Base-by-base conservation (phyloP, 2,797 vertebrate genomes). In the Phylloscopus collybita region DNA sequence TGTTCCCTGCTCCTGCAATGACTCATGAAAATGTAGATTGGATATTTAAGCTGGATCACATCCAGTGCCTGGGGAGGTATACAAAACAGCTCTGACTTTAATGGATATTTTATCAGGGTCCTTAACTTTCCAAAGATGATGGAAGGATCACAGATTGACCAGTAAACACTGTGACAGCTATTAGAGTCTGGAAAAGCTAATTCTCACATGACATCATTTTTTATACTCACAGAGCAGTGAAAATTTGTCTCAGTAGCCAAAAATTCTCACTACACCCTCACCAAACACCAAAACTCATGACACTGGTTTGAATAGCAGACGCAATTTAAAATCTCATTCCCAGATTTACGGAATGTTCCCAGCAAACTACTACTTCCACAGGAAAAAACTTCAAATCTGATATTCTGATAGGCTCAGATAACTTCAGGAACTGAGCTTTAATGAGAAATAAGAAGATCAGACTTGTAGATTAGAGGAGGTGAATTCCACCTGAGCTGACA, bases 11-110 rank as follows among this genome's bases (percentile, higher is more conserved):
- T 90, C 53, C 86, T 72, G 70, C 64, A 92, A 36, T 47, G 88
- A 84, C 90, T 95, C 80, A 79, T 84, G 90, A 91, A 92, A 96
- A 90, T 88, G 91, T 3, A 79, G 92, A 90, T 90, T 84, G 88
- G 32, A 36, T 79, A 73, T 70, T 88, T 86, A 70, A 80, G 73
- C 73, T 92, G 92, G 51, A 85, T 72, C 56, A 67, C 73, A 76
- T 66, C 91, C 88, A 73, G 38, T 6, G 62, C 66, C 80, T 2
- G 4, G 19, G 73, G 70, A 73, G 30, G 40, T 40, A 29, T 38
- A 60, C 64, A 53, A 53, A 93, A 80, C 56, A 83, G 76, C 66
- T 91, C 73, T 62, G 66, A 81, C 86, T 88, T 92, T 60, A 93
- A 30, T 54, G 64, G 87, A 17, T 80, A 75, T 92, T 91, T 94